These are phyloP conservation scores for Penaeus indicus DNA, from an alignment of 1,140 invertebrate species.

Conservation along the genomic window DNA sequence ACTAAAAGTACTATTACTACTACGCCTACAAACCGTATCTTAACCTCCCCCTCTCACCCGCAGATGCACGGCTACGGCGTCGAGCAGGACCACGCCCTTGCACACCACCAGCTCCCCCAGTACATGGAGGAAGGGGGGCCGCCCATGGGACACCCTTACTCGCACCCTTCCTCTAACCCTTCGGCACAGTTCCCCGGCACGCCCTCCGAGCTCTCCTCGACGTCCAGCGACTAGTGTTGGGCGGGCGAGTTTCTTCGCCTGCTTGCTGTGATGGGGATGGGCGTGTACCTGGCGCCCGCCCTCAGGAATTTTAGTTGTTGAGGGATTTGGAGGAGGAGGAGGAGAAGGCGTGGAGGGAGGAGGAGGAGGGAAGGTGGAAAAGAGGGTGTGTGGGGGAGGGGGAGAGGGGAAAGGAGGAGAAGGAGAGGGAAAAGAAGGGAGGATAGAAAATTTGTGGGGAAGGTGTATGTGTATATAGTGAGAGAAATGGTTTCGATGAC, in stretches of 20 bases:
- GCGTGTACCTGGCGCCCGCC: neutral
- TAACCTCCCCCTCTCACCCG: neutral
- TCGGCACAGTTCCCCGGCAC: conserved; percentile 70
- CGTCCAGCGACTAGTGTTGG: conserved; percentile 69
- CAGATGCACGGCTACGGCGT: conserved; percentile 69
- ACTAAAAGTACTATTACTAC: no score
- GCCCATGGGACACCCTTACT: conserved; percentile 64
- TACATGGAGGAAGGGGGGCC: conserved; percentile 67
- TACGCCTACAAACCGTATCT: neutral
- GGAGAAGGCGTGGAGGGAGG: no score
- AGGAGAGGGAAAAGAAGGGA: no score
- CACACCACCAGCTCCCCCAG: conserved; percentile 62
- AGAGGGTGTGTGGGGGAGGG: neutral
- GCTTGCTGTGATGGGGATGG: conserved; percentile 26
- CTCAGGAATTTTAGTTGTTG: neutral
- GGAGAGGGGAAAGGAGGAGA: neutral
- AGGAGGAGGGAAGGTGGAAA: no score
- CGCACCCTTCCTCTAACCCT: conserved; percentile 68
- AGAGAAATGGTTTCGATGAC: no score
- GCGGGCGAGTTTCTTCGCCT: conserved; percentile 28
- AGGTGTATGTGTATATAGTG: no score
- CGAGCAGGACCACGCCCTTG: conserved; percentile 66
- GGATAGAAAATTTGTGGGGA: no score
- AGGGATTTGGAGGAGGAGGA: no score
- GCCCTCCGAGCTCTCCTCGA: conserved; percentile 71